Evolutionary conservation across 2,888 invertebrate genomes (phyloP).

Genomic region (Thymelicus sylvestris): DNA sequence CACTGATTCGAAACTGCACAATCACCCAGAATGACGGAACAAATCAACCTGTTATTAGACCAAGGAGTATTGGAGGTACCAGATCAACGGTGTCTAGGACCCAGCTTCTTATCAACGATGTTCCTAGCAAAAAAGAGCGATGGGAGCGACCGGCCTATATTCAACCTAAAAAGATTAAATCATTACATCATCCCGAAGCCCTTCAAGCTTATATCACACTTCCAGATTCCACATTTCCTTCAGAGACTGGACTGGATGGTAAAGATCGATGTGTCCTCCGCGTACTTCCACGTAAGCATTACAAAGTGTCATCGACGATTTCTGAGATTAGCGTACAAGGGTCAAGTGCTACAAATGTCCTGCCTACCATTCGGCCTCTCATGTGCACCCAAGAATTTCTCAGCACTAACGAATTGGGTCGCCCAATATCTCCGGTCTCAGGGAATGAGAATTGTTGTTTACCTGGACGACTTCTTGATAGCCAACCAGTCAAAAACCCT

Average conservation of each 20-base stretch:
- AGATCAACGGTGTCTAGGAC: conserved; percentile 9
- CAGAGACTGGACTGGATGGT: conserved; percentile 44
- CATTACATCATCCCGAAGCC: conserved; percentile 29
- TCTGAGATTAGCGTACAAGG: conserved; percentile 43
- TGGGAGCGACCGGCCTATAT: conserved; percentile 40
- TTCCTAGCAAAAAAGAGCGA: conserved; percentile 38
- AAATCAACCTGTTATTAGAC: conserved; percentile 23
- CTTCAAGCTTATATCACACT: conserved; percentile 38
- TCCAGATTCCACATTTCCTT: conserved; percentile 38
- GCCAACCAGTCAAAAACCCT: conserved; percentile 30
- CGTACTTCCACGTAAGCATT: conserved; percentile 40
- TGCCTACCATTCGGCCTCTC: conserved; percentile 48
- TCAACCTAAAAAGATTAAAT: conserved; percentile 45
- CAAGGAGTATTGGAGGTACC: conserved; percentile 20
- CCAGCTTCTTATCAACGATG: conserved; percentile 39
- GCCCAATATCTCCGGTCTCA: conserved; percentile 41
- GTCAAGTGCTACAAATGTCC: conserved; percentile 46
- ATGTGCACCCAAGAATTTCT: conserved; percentile 46
- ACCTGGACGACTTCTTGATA: conserved; percentile 39
- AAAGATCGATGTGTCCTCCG: conserved; percentile 40
- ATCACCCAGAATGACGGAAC: background rate
- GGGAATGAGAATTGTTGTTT: conserved; percentile 34
- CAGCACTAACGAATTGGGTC: conserved; percentile 47
- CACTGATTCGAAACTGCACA: conserved; percentile 9
- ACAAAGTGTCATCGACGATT: conserved; percentile 42